Base-by-base conservation (phyloP, 2,113 vertebrate genomes). In the Tiliqua scincoides region DNA sequence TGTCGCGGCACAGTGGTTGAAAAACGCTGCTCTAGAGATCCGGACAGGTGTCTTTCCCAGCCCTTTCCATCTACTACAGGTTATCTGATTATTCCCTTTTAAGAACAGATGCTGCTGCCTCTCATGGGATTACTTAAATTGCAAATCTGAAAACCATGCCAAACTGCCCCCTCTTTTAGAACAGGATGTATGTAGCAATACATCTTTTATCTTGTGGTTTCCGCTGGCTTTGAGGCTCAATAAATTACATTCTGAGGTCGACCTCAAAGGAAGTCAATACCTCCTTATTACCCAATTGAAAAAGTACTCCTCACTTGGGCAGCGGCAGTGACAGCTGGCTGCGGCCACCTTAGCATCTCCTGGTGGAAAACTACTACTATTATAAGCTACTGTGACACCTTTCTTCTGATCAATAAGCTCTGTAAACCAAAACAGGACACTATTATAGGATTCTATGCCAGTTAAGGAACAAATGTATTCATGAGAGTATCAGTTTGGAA, bases 201-300 rank as follows among this genome's bases (percentile, higher is more conserved):
- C 10, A 79, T 23, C 37, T 85, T 40, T 87, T 72, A 30, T 70
- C 74, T 84, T 86, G 18, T 87, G 87, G 85, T 35, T 85, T 48
- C 52, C 74, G 0, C 75, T 37, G 76, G 82, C 82, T 76, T 30
- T 84, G 78, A 73, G 68, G 83, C 79, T 88, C 82, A 89, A 14
- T 71, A 80, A 73, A 81, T 83, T 30, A 2, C n/a, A 21, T 89
- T 89, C 91, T 81, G 72, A 62, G 35, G 84, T 23, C 87, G 83
- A 89, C 52, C 78, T 87, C 68, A 74, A 83, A 88, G 72, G 72
- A 88, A 77, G 84, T 27, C 79, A 79, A 68, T 89, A 84, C 81
- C 57, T 86, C 5, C 71, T 88, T 87, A 91, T 92, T 86, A 90
- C 83, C 75, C 83, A 83, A 74, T 0, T 54, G n/a, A 63, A 89